Evolutionary conservation across 2,113 vertebrate species (phyloP).

Genomic region (Triplophysa dalaica): DNA sequence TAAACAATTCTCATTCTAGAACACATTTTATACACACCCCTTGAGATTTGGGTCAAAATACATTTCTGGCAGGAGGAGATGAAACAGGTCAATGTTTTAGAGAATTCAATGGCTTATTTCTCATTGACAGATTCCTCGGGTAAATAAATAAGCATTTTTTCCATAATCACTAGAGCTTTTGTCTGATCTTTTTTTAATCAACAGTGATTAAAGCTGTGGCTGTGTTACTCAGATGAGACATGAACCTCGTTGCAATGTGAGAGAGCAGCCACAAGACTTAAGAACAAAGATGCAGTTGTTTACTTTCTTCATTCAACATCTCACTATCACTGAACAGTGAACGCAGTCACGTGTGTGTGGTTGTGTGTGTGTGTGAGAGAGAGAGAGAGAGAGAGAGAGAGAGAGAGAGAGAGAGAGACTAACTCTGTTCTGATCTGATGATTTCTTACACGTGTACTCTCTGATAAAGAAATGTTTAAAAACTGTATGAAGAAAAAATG

Average conservation of each 20-base stretch:
- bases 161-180: not conserved
- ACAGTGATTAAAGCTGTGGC: not conserved
- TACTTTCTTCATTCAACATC: constrained; percentile 16
- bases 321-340: not conserved
- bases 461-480: no score
- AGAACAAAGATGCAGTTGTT: constrained; percentile 49
- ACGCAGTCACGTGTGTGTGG: not conserved
- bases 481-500: no score
- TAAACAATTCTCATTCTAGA: no score
- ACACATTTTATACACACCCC: no score
- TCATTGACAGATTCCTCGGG: no score
- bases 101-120: no score
- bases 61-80: no score
- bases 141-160: no score
- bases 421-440: not conserved
- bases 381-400: not conserved
- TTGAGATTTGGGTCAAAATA: no score
- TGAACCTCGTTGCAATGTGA: constrained; percentile 22
- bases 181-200: no score
- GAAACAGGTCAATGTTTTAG: no score
- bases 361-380: not conserved
- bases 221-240: not conserved
- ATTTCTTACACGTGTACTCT: no score
- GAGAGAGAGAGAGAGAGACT: not conserved
- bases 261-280: constrained; percentile 37